These are phyloP conservation scores for Megalops cyprinoides DNA, from an alignment of 2,797 vertebrate genomes.

Conservation along the genomic window DNA sequence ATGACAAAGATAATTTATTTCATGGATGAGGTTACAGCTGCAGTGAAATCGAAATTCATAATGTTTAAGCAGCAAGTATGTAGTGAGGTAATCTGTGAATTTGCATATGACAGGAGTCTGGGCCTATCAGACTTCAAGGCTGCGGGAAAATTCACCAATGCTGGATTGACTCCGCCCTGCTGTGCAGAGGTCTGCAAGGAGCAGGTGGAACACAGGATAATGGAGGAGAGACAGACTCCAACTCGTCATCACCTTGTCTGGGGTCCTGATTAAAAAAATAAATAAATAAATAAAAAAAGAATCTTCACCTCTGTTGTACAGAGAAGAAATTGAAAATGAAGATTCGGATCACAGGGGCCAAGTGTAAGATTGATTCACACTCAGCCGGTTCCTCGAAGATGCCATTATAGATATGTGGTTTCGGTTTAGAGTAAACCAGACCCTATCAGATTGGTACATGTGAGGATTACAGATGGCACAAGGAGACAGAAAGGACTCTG, in stretches of 20 bases:
- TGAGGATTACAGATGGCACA: constrained; percentile 41
- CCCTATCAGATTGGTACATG: constrained; percentile 52
- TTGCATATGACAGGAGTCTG: not conserved
- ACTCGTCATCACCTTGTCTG: not conserved
- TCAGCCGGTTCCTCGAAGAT: constrained; percentile 58
- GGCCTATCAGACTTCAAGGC: not conserved
- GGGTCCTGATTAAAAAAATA: not conserved
- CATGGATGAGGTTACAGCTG: not conserved
- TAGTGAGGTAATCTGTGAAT: not conserved
- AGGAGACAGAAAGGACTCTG: constrained; percentile 28
- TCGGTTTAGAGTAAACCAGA: constrained; percentile 53
- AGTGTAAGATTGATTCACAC: constrained; percentile 60
- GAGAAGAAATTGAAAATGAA: constrained; percentile 60
- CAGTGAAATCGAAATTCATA: not conserved
- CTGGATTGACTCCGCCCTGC: not conserved
- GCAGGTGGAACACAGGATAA: not conserved
- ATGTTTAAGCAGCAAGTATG: not conserved
- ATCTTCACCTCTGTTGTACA: constrained; percentile 52
- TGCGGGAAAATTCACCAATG: not conserved
- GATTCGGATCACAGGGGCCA: constrained; percentile 62
- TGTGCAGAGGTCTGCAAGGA: not conserved
- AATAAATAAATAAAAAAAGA: constrained; percentile 39
- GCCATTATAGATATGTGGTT: constrained; percentile 59
- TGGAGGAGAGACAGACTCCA: not conserved
- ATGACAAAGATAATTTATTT: too few species aligned